Conservation (phyloP, 2,888 invertebrate species). For the Drosophila siamana region DNA sequence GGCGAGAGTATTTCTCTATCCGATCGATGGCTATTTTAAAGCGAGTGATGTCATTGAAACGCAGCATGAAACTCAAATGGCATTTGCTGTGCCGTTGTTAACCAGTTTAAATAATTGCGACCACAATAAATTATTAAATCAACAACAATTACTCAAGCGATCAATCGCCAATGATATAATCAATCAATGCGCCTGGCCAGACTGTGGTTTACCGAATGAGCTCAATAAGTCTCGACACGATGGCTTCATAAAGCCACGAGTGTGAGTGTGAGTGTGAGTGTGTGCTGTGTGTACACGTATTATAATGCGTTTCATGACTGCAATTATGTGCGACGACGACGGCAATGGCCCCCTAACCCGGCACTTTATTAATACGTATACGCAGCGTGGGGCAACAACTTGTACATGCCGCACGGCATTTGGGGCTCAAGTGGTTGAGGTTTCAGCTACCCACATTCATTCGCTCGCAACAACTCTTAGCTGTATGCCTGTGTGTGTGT, state of each 20-base stretch:
- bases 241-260: constrained; percentile 14
- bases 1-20: background rate
- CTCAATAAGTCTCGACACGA: constrained; percentile 23
- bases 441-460: constrained; percentile 21
- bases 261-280: background rate
- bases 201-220: constrained; percentile 38
- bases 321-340: constrained; percentile 61
- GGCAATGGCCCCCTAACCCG: background rate
- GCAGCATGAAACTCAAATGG: too few relatives aligned
- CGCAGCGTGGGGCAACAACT: constrained; percentile 49
- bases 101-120: constrained; percentile 68
- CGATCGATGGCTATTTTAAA: constrained; percentile 46
- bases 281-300: constrained; percentile 33
- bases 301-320: constrained; percentile 71
- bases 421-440: constrained; percentile 59
- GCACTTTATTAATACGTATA: constrained; percentile 63
- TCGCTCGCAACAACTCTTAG: constrained; percentile 26
- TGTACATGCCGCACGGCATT: constrained; percentile 40
- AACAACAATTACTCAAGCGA: constrained; percentile 72
- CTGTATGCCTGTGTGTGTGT: constrained; percentile 1
- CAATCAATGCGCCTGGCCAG: constrained; percentile 60
- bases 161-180: constrained; percentile 62
- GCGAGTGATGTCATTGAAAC: constrained; percentile 45
- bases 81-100: constrained; percentile 27
- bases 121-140: constrained; percentile 77